Conservation (phyloP, 1,140 invertebrate species). For the Eciton burchellii region DNA sequence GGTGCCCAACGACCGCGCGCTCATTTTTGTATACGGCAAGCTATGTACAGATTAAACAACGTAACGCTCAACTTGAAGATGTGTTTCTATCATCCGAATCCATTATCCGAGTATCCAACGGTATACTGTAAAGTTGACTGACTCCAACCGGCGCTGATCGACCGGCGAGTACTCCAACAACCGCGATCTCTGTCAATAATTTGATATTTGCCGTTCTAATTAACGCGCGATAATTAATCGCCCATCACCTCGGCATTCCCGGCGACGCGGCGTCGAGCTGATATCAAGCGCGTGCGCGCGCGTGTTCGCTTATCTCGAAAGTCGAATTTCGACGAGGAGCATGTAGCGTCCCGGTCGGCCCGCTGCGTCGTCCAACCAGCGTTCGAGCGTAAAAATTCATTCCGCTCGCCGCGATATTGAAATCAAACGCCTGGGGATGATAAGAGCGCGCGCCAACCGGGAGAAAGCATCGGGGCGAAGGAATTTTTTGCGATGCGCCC, state of each 20-base stretch:
- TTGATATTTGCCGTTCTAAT: conserved; percentile 29
- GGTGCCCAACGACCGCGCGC: no score
- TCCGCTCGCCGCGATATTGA: conserved; percentile 41
- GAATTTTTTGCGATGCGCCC: conserved; percentile 36
- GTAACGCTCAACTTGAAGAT: no score
- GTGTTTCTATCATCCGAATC: no score
- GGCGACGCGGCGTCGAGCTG: background rate
- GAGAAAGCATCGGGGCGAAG: conserved; percentile 26
- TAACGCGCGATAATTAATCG: background rate
- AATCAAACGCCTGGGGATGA: conserved; percentile 35
- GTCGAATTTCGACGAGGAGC: conserved; percentile 25
- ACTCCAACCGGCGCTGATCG: no score
- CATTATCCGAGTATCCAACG: no score
- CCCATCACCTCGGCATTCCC: background rate
- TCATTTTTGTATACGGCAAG: no score
- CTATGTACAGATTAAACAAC: no score
- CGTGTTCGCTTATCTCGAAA: background rate
- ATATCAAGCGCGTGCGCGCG: no score
- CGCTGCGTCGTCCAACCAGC: background rate
- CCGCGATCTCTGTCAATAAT: conserved; percentile 32
- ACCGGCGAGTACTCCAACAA: no score
- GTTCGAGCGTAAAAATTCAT: conserved; percentile 50
- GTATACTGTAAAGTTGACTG: no score
- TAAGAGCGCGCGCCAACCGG: conserved; percentile 35
- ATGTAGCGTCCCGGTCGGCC: no score